A percentile compares a stretch with the other conserved stretches of the same genome.
phyloP scores from a whole-genome alignment of 1,140 invertebrate genomes.

The Drosophila ercepeae region DNA sequence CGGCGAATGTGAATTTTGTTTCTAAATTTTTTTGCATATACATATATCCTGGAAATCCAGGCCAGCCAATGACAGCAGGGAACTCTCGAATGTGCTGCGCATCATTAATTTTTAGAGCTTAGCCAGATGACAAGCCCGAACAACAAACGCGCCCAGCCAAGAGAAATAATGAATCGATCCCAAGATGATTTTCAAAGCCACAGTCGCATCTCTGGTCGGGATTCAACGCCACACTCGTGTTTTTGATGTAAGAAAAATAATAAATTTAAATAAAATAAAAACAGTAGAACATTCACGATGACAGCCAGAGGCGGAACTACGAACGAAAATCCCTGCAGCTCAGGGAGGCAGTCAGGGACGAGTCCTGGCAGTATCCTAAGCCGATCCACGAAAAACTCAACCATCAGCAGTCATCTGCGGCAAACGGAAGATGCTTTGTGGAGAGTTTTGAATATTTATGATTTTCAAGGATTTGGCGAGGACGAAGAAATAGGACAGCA shows the following conservation, averaged over 20 bases:
- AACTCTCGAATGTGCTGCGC: conserved; percentile 72
- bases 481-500: conserved; percentile 44
- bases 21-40: conserved; percentile 66
- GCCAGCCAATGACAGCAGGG: conserved; percentile 70
- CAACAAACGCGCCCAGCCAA: conserved; percentile 28
- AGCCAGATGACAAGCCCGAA: conserved; percentile 75
- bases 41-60: conserved; percentile 29
- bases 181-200: conserved; percentile 28
- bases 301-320: conserved; percentile 28
- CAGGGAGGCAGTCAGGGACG: conserved; percentile 41
- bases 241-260: conserved; percentile 54
- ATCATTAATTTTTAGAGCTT: conserved; percentile 83
- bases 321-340: conserved; percentile 65
- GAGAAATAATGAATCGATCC: conserved; percentile 39
- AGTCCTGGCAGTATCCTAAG: conserved; percentile 49
- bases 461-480: conserved; percentile 72
- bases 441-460: conserved; percentile 67
- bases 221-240: conserved; percentile 55
- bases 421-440: conserved; percentile 28
- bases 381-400: conserved; percentile 49
- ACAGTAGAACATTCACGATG: conserved; percentile 18
- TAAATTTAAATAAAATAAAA: conserved; percentile 48
- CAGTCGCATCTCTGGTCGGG: conserved; percentile 8
- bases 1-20: conserved; percentile 67
- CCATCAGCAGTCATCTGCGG: conserved; percentile 41